These are phyloP conservation scores for Lepidurus packardi DNA, from an alignment of 1,140 invertebrate genomes.

Conservation along the genomic window DNA sequence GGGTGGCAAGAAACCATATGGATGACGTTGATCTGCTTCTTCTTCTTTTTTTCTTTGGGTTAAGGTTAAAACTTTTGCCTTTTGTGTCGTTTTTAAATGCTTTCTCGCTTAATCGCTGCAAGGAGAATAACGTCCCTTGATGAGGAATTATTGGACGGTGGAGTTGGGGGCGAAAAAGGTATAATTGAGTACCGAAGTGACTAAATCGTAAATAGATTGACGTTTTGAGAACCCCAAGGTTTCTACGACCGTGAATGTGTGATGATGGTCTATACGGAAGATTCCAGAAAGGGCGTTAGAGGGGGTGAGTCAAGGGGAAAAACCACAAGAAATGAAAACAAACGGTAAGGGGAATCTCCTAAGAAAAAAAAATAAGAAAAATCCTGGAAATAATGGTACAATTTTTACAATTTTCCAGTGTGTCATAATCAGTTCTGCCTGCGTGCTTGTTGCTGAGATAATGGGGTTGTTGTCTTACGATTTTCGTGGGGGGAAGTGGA, in stretches of 20 bases:
- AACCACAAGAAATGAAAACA: neutral
- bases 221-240: neutral
- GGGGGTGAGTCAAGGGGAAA: neutral
- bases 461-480: constrained; percentile 17
- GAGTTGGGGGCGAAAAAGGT: neutral
- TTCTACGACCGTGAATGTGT: neutral
- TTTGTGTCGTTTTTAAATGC: neutral
- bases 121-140: too few relatives aligned
- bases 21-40: too few relatives aligned
- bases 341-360: neutral
- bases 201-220: constrained; percentile 20
- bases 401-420: constrained; percentile 1
- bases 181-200: neutral
- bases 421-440: constrained; percentile 19
- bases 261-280: neutral
- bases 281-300: neutral
- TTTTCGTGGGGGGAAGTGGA: neutral
- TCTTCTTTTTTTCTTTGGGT: too few relatives aligned
- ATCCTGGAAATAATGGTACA: neutral
- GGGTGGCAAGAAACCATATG: too few relatives aligned
- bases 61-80: neutral
- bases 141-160: neutral
- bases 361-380: neutral
- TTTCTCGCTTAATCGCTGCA: too few relatives aligned
- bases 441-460: neutral